Evolutionary conservation across 2,797 vertebrate species (phyloP), one percentile per base, ranked within the genome.

Genomic region (Acanthurus tractus): DNA sequence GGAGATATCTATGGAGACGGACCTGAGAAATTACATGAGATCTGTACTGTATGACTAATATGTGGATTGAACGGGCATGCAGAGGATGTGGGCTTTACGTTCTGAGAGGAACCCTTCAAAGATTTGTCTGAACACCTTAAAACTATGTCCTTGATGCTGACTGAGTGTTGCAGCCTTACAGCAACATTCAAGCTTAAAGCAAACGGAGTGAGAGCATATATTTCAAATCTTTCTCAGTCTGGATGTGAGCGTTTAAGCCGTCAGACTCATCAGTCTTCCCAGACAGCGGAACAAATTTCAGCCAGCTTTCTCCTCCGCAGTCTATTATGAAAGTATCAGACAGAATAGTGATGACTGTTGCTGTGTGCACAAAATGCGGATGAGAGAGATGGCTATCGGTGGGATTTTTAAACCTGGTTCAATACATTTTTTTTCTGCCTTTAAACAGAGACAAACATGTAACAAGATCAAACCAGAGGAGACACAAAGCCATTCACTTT

Each of bases 211-310:
- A 72, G 42, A 50, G 56, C 56, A 15, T 78, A 69, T 50, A 54
- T 63, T 73, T 70, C 48, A 67, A 75, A 68, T 50, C 52, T n/a
- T 11, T 65, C 78, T 65, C 58, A 17, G 74, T n/a, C 63, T 44
- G 79, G 68, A 64, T 70, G 65, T 63, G 70, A 46, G 79, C 63
- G 17, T 74, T 76, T 67, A 69, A 74, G 57, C 64, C 18, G 15
- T 63, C 81, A 44, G 76, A 70, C 71, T 81, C 86, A 87, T 90
- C 89, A 54, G 73, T 92, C 83, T 89, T 84, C 56, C n/a, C 65
- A 79, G 81, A 88, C 83, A 65, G 71, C 64, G n/a, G 36, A 64
- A 84, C 82, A 79, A 76, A 86, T 90, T 82, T 79, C 71, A 59
- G 58, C 66, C 74, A 36, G 49, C 36, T 8, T 70, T 84, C 52